Percentiles rank a stretch among this genome's conserved stretches.
These are phyloP conservation scores for Limnephilus auricula DNA, from an alignment of 2,888 invertebrate species.

Conservation along the genomic window DNA sequence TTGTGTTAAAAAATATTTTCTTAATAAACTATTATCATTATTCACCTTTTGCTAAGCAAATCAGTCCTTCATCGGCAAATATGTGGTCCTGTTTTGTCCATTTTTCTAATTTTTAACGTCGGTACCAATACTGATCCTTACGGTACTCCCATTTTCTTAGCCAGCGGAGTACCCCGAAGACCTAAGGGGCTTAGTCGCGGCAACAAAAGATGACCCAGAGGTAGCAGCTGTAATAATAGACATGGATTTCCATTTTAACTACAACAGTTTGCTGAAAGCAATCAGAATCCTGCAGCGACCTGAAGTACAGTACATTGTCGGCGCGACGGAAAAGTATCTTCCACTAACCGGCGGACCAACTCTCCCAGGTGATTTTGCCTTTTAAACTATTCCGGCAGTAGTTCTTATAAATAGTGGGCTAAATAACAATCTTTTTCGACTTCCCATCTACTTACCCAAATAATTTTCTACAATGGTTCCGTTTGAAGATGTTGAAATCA, in stretches of 20 bases:
- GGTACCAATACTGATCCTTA: too few species aligned
- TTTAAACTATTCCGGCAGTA: neutral
- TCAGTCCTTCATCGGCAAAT: too few species aligned
- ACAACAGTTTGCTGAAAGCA: slow-evolving; percentile 68
- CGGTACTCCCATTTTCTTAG: slow-evolving; percentile 22
- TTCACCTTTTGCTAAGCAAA: too few species aligned
- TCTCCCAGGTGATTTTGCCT: slow-evolving; percentile 66
- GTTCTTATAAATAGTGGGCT: neutral
- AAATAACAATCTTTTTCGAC: too few species aligned
- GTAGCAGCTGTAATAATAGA: slow-evolving; percentile 69
- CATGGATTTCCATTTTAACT: slow-evolving; percentile 68
- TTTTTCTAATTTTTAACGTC: neutral
- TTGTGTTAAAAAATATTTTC: too few species aligned
- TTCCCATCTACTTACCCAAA: too few species aligned
- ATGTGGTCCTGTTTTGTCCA: too few species aligned
- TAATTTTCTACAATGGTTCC: too few species aligned
- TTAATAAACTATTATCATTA: too few species aligned
- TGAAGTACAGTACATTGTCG: slow-evolving; percentile 68
- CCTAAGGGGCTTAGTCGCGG: neutral
- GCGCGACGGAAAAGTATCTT: slow-evolving; percentile 67
- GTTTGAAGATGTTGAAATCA: too few species aligned
- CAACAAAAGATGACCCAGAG: slow-evolving; percentile 48
- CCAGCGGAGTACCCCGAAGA: slow-evolving; percentile 23
- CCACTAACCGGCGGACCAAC: slow-evolving; percentile 59
- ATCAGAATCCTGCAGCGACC: slow-evolving; percentile 67